Conservation (phyloP, 2,888 invertebrate genomes). For the Ceriagrion tenellum region DNA sequence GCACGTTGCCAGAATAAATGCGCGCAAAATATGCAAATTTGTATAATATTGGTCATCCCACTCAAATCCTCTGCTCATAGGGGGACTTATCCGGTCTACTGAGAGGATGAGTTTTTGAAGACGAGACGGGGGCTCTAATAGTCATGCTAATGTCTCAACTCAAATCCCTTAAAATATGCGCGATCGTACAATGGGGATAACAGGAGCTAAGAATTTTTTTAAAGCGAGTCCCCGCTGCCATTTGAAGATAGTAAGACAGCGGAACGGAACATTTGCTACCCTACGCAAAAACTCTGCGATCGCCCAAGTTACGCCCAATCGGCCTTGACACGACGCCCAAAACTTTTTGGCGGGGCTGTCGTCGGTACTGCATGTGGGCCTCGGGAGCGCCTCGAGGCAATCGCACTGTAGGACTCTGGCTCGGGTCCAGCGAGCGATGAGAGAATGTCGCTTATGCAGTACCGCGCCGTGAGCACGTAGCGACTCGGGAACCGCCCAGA, state of each 20-base stretch:
- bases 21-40: neutral
- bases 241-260: neutral
- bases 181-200: neutral
- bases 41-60: neutral
- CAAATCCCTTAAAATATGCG: neutral
- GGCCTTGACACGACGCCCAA: neutral
- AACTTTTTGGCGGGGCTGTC: neutral
- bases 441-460: neutral
- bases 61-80: neutral
- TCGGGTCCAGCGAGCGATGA: neutral
- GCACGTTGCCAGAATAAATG: too few relatives aligned
- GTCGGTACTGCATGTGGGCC: neutral
- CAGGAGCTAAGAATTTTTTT: neutral
- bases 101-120: neutral
- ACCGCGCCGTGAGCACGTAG: too few relatives aligned
- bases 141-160: neutral
- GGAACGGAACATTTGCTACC: neutral
- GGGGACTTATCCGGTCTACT: neutral
- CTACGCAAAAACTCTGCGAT: neutral
- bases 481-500: too few relatives aligned
- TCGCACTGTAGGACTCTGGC: neutral
- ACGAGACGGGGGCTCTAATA: neutral
- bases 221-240: neutral
- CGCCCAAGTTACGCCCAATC: neutral
- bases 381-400: neutral